Percentiles rank a stretch among this genome's conserved stretches.
Conservation (phyloP, 2,888 invertebrate genomes). For the Drosophila demipolita region DNA sequence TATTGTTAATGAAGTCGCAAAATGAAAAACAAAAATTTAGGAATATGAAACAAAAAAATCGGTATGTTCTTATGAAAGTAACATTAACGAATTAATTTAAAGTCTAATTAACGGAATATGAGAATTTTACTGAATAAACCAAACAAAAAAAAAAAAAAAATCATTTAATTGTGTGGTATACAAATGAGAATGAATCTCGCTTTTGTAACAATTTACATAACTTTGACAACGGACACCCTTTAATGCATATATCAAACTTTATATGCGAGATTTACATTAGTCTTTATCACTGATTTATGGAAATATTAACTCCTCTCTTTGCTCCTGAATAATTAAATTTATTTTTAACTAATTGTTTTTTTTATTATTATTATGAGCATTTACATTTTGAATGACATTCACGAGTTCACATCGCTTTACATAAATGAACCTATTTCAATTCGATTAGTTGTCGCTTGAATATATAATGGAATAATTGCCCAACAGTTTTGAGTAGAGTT, state of each 20-base stretch:
- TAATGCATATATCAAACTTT: conserved; percentile 13
- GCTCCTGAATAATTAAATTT: conserved; percentile 5
- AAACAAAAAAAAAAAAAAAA: conserved; percentile 29
- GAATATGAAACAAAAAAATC: conserved; percentile 76
- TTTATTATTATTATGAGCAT: not conserved
- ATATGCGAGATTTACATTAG: conserved; percentile 23
- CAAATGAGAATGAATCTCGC: conserved; percentile 13
- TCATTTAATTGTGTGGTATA: conserved; percentile 24
- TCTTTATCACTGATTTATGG: conserved; percentile 36
- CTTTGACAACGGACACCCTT: not conserved
- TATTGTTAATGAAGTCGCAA: conserved; percentile 36
- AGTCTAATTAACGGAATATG: conserved; percentile 78
- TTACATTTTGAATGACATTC: not conserved
- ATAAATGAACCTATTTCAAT: not conserved
- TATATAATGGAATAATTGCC: not conserved
- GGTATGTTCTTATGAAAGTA: conserved; percentile 81
- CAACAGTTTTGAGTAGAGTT: not conserved
- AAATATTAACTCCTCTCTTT: conserved; percentile 22
- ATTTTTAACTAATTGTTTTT: conserved; percentile 12
- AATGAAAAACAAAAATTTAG: conserved; percentile 47
- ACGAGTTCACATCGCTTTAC: not conserved
- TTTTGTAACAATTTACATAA: not conserved
- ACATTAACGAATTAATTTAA: conserved; percentile 81
- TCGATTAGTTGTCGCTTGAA: not conserved
- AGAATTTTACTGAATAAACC: conserved; percentile 78